Conservation (phyloP, 2,888 invertebrate species). For the Mallateleia sp. region DNA sequence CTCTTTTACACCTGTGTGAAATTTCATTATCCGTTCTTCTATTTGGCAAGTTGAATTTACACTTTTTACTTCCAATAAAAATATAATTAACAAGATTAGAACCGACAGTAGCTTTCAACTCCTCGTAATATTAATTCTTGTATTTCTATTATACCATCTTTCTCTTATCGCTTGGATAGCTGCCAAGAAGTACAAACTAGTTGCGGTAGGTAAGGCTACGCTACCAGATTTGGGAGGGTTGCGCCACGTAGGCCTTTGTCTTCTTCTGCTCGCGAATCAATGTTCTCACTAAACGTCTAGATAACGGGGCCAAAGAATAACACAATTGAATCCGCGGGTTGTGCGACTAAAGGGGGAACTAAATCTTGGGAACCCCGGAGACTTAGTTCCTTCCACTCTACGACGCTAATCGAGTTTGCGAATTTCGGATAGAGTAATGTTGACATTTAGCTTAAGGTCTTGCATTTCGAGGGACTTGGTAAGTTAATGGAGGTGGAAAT, state of each 20-base stretch:
- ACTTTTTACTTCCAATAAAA: constrained; percentile 21
- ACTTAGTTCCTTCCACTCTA: constrained; percentile 5
- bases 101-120: constrained; percentile 23
- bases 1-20: neutral
- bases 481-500: constrained; percentile 18
- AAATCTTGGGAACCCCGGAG: constrained; percentile 14
- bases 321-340: constrained; percentile 33
- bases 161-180: constrained; percentile 50
- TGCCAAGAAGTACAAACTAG: constrained; percentile 56
- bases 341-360: constrained; percentile 1
- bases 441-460: constrained; percentile 18
- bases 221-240: constrained; percentile 51
- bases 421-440: constrained; percentile 7
- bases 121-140: constrained; percentile 35
- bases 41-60: constrained; percentile 11
- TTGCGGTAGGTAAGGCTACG: constrained; percentile 50
- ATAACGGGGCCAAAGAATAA: constrained; percentile 27
- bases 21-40: neutral
- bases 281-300: constrained; percentile 45
- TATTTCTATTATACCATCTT: constrained; percentile 58
- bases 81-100: constrained; percentile 35
- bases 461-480: neutral
- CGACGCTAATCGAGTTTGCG: constrained; percentile 14
- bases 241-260: constrained; percentile 44
- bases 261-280: constrained; percentile 53